These are phyloP conservation scores for Sebastes itinus DNA, from an alignment of 2,797 vertebrate genomes.

Conservation along the genomic window DNA sequence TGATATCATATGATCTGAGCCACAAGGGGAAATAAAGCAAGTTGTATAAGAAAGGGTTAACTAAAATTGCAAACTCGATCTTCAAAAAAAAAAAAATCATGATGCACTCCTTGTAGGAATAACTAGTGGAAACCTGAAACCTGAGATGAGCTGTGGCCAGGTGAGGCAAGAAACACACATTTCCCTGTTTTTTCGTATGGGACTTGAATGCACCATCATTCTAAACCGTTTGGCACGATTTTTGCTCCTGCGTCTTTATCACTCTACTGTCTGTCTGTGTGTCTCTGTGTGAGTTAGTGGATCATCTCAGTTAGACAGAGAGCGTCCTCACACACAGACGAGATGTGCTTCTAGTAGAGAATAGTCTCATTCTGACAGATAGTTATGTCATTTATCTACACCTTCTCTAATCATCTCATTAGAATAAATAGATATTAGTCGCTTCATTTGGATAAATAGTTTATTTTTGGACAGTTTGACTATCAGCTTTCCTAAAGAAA, in stretches of 20 bases:
- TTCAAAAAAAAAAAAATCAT: neutral
- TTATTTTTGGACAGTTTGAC: neutral
- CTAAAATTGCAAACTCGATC: neutral
- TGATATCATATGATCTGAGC: neutral
- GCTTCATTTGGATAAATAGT: neutral
- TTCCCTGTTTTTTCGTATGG: conserved; percentile 24
- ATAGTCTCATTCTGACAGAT: neutral
- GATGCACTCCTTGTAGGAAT: too few species aligned
- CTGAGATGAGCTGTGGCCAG: neutral
- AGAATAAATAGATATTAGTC: neutral
- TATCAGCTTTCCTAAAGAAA: neutral
- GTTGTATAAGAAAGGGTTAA: neutral
- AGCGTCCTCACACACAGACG: neutral
- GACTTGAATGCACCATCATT: conserved; percentile 40
- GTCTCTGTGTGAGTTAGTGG: neutral
- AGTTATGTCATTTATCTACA: neutral
- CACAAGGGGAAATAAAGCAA: neutral
- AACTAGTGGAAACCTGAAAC: neutral
- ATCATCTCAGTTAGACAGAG: neutral
- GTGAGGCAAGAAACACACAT: neutral
- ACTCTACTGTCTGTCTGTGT: neutral
- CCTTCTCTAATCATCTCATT: neutral
- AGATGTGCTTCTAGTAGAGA: neutral
- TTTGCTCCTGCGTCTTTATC: conserved; percentile 1
- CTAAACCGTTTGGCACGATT: conserved; percentile 35